A percentile compares a stretch with the other conserved stretches of the same genome.
Conservation (phyloP, 2,888 invertebrate species). For the Calliopum simillimum region DNA sequence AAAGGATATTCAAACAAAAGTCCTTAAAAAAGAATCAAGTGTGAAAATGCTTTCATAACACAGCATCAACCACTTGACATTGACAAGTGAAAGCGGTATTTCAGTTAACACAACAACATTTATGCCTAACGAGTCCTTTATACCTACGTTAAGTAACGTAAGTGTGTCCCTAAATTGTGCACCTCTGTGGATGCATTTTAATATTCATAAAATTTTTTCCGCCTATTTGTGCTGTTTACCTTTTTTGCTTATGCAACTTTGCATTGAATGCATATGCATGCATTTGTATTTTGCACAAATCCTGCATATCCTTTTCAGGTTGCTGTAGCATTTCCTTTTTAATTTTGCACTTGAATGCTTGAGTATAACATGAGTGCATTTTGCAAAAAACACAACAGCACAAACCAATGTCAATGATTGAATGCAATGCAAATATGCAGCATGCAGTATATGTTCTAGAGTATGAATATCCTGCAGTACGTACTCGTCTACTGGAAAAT, state of each 20-base stretch:
- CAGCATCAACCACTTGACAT: slow-evolving; percentile 17
- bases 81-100: background rate
- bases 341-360: slow-evolving; percentile 41
- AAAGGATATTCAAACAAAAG: too few relatives aligned
- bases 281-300: slow-evolving; percentile 24
- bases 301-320: slow-evolving; percentile 20
- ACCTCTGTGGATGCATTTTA: slow-evolving; percentile 3
- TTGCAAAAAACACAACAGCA: background rate
- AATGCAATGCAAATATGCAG: background rate
- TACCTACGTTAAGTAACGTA: background rate
- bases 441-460: slow-evolving; percentile 24
- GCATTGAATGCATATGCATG: slow-evolving; percentile 37
- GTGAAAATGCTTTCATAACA: slow-evolving; percentile 46
- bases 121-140: slow-evolving; percentile 45
- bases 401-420: background rate
- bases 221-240: background rate
- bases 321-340: slow-evolving; percentile 29
- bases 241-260: background rate
- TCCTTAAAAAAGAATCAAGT: slow-evolving; percentile 46
- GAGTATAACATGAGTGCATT: slow-evolving; percentile 36
- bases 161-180: too few relatives aligned
- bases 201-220: background rate
- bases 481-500: slow-evolving; percentile 4
- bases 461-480: slow-evolving; percentile 12
- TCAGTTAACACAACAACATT: slow-evolving; percentile 28